Conservation (phyloP, 2,797 vertebrate species). For the Lophotriccus pileatus region DNA sequence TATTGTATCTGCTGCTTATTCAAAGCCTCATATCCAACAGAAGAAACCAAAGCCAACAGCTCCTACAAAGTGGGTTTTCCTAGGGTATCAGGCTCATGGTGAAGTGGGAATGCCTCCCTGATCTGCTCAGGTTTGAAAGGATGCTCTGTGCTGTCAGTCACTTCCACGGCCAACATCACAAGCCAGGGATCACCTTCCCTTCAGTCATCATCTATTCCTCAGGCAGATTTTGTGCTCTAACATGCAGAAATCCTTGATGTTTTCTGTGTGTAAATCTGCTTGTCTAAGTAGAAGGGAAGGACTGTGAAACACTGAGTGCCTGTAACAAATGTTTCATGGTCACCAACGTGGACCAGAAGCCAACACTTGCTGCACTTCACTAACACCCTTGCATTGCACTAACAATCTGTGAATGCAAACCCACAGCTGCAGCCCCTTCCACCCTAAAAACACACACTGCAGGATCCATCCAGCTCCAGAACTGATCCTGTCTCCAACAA, state of each 20-base stretch:
- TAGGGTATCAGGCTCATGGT: accelerated
- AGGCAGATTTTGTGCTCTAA: background rate
- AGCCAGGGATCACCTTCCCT: accelerated
- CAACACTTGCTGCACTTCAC: background rate
- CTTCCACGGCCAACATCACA: background rate
- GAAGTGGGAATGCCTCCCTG: background rate
- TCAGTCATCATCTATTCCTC: background rate
- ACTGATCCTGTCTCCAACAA: background rate
- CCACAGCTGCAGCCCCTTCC: background rate
- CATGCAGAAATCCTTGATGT: background rate
- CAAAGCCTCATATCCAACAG: background rate
- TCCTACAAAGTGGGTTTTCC: background rate
- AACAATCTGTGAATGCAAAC: background rate
- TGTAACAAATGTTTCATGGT: background rate
- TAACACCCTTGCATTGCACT: background rate
- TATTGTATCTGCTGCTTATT: background rate
- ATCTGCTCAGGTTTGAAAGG: background rate
- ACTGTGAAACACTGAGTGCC: background rate
- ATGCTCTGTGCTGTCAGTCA: background rate
- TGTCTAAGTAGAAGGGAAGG: background rate
- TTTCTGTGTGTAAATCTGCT: background rate
- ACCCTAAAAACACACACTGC: background rate
- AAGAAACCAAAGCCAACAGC: background rate
- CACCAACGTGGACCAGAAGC: background rate
- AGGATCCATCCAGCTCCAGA: background rate